Evolutionary conservation across 1,140 invertebrate species (phyloP).

Genomic region (Camponotus floridanus): DNA sequence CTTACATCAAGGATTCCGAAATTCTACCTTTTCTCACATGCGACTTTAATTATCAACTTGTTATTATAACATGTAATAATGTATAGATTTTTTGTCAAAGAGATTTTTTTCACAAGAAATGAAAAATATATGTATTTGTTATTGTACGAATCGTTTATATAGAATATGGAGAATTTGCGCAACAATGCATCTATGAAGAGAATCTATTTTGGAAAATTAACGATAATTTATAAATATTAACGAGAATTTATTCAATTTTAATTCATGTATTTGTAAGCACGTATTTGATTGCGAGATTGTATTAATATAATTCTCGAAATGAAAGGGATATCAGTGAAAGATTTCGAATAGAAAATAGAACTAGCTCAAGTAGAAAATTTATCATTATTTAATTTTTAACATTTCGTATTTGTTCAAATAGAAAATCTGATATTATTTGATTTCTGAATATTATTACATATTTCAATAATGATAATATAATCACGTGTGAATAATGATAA

Average conservation of each 20-base stretch:
- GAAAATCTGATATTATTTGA: not conserved
- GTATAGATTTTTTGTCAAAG: not conserved
- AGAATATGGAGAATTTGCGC: not conserved
- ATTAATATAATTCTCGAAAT: not conserved
- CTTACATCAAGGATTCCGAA: not conserved
- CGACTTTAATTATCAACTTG: not conserved
- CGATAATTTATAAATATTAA: too few relatives aligned
- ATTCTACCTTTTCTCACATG: not conserved
- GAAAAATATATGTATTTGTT: not conserved
- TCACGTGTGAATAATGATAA: not conserved
- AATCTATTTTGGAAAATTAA: not conserved
- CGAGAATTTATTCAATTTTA: not conserved
- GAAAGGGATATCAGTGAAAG: not conserved
- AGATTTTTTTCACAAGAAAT: too few relatives aligned
- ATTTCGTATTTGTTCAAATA: not conserved
- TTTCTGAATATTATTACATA: not conserved
- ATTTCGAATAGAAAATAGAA: not conserved
- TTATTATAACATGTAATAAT: slow-evolving; percentile 1
- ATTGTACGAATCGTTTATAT: not conserved
- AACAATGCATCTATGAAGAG: not conserved
- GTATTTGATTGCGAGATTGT: not conserved
- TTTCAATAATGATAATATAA: slow-evolving; percentile 4
- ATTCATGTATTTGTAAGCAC: not conserved
- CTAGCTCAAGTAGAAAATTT: too few relatives aligned
- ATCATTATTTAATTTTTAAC: too few relatives aligned